Evolutionary conservation across 2,888 invertebrate genomes (phyloP).

Genomic region (Ophion costatus): DNA sequence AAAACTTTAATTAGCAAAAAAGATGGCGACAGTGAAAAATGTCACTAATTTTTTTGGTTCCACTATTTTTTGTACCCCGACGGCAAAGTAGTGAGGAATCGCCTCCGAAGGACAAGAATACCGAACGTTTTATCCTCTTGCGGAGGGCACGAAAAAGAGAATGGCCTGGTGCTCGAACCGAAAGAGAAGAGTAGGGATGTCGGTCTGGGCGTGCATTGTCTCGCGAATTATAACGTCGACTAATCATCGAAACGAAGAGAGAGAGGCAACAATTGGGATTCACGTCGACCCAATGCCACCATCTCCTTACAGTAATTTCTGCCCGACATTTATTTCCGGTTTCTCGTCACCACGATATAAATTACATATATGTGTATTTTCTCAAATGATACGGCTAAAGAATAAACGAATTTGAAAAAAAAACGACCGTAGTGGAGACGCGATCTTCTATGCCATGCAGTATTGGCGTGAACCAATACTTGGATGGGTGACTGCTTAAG

Average conservation of each 20-base stretch:
- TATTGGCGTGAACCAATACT: too few relatives aligned
- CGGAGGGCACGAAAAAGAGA: slow-evolving; percentile 55
- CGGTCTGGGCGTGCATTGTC: slow-evolving; percentile 70
- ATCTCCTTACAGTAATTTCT: slow-evolving; percentile 17
- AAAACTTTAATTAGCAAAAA: slow-evolving; percentile 54
- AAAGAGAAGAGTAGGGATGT: slow-evolving; percentile 68
- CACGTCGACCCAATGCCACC: slow-evolving; percentile 25
- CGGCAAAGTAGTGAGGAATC: slow-evolving; percentile 16
- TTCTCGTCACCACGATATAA: neutral
- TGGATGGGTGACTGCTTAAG: too few relatives aligned
- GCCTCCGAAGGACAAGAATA: slow-evolving; percentile 41
- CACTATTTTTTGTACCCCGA: slow-evolving; percentile 19
- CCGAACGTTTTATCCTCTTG: slow-evolving; percentile 20
- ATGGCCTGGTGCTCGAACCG: slow-evolving; percentile 59
- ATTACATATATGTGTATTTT: neutral
- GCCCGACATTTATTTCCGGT: slow-evolving; percentile 13
- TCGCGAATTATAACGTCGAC: slow-evolving; percentile 72
- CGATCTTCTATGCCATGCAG: too few relatives aligned
- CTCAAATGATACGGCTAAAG: neutral
- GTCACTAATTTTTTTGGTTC: slow-evolving; percentile 32
- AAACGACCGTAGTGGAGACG: neutral
- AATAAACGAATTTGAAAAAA: neutral
- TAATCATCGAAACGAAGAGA: slow-evolving; percentile 70
- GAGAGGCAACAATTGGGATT: slow-evolving; percentile 47
- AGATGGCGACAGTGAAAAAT: slow-evolving; percentile 27